These are phyloP conservation scores for Coccyzus lansbergi DNA, from an alignment of 2,797 vertebrate species.

Conservation along the genomic window DNA sequence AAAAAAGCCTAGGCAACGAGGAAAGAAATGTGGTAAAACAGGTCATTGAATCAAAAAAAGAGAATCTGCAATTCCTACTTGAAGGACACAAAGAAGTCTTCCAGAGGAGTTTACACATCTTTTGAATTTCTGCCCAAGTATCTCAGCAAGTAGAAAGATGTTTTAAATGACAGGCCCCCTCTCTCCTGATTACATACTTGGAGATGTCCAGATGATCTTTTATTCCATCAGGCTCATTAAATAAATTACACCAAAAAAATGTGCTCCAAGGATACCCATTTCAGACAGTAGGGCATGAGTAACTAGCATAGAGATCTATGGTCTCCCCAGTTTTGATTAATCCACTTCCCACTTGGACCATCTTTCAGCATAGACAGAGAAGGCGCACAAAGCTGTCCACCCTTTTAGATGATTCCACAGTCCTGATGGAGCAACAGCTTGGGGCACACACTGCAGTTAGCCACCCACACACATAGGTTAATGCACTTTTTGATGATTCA, in stretches of 20 bases:
- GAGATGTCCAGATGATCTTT: constrained; percentile 58
- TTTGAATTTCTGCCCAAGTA: constrained; percentile 31
- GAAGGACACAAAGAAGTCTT: constrained; percentile 21
- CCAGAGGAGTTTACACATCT: background rate
- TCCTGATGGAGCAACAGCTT: constrained; percentile 45
- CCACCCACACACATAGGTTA: constrained; percentile 64
- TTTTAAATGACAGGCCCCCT: constrained; percentile 19
- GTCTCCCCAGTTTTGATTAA: constrained; percentile 52
- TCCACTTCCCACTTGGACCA: constrained; percentile 56
- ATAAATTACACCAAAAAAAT: constrained; percentile 69
- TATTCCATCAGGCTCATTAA: constrained; percentile 69
- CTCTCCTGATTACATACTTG: constrained; percentile 49
- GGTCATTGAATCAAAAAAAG: background rate
- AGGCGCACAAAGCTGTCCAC: constrained; percentile 51
- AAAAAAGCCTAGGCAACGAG: background rate
- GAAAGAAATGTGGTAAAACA: background rate
- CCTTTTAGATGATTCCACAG: constrained; percentile 28
- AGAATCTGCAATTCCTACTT: background rate
- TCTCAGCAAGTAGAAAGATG: constrained; percentile 21
- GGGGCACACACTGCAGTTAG: constrained; percentile 25
- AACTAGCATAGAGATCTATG: constrained; percentile 43
- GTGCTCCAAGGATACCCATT: constrained; percentile 41
- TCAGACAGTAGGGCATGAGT: constrained; percentile 63
- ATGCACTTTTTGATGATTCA: constrained; percentile 69
- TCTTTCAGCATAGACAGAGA: constrained; percentile 39